Evolutionary conservation across 2,113 vertebrate species (phyloP), one percentile per base, ranked within the genome.

Genomic region (Casuarius casuarius): DNA sequence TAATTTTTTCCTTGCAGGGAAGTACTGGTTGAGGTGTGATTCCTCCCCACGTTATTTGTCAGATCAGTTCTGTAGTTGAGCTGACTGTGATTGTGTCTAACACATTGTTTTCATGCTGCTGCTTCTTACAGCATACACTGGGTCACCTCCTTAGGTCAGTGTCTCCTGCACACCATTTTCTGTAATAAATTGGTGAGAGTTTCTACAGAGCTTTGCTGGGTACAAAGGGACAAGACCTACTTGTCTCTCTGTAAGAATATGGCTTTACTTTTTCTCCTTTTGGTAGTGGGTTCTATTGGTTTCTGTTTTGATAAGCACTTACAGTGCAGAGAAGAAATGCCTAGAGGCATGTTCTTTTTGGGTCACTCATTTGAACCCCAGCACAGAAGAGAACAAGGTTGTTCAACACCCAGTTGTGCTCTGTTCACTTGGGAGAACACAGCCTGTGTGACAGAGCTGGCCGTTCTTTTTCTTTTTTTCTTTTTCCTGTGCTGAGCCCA

Each of bases 271-370:
- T 79, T 49, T 94, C 92, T 33, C 28, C 29, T 93, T 95, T 84
- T 3, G 7, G 7, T 52, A 46, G 35, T 31, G 33, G 19, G 7
- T 85, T 94, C 54, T 95, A 40, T 89, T 92, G 65, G 49, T 71
- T 90, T 89, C 54, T 95, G 52, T 63, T 94, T n/a, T 76, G 48
- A 48, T 81, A 22, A 4, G 40, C 49, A 42, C 49, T 91, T 61
- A 66, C 15, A 62, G 44, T 49, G n/a, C 49, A 92, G 59, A 89
- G 16, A 29, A 82, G 63, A 90, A 78, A 40, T 86, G 72, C 78
- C 87, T 79, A 46, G 54, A 89, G 86, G 71, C 89, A 58, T 85
- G 42, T 87, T 94, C 52, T 81, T 94, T 90, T 67, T 44, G 54
- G 68, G 42, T 62, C 71, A 48, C 31, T 74, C 16, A 38, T 87